A percentile compares a stretch with the other conserved stretches of the same genome.
These are phyloP conservation scores for Neodontobutis hainanensis DNA, from an alignment of 2,113 vertebrate genomes.

Conservation along the genomic window DNA sequence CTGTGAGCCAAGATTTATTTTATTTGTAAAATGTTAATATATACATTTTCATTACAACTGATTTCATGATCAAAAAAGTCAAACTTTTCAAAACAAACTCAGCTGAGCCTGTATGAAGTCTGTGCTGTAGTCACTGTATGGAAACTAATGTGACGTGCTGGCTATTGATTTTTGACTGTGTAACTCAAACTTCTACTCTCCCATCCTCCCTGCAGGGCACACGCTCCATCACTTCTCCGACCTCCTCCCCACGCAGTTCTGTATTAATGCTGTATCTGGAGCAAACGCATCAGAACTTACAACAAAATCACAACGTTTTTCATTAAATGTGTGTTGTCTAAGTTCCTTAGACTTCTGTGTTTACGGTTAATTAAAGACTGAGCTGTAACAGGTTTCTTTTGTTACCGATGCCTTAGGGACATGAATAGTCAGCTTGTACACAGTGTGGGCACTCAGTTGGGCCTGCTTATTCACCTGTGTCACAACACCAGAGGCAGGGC, in stretches of 20 bases:
- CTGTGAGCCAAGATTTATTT: too few species aligned
- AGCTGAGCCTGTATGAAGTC: neutral
- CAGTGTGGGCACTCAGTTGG: constrained; percentile 16
- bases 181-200: constrained; percentile 43
- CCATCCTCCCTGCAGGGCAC: constrained; percentile 40
- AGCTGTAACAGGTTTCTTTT: constrained; percentile 3
- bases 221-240: constrained; percentile 8
- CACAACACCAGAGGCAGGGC: constrained; percentile 4
- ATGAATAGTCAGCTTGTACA: constrained; percentile 18
- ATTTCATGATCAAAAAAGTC: too few species aligned
- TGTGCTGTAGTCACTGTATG: constrained; percentile 36
- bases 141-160: constrained; percentile 53
- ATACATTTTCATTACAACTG: too few species aligned
- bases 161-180: constrained; percentile 56
- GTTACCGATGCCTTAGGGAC: neutral
- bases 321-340: neutral
- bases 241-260: constrained; percentile 6
- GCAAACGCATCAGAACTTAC: neutral
- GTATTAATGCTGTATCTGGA: neutral
- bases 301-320: neutral
- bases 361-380: neutral
- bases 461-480: constrained; percentile 46
- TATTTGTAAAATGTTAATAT: too few species aligned
- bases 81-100: too few species aligned
- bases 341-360: neutral